A percentile compares a stretch with the other conserved stretches of the same genome.
Conservation (phyloP, 2,113 vertebrate species). For the Bostrychus sinensis region DNA sequence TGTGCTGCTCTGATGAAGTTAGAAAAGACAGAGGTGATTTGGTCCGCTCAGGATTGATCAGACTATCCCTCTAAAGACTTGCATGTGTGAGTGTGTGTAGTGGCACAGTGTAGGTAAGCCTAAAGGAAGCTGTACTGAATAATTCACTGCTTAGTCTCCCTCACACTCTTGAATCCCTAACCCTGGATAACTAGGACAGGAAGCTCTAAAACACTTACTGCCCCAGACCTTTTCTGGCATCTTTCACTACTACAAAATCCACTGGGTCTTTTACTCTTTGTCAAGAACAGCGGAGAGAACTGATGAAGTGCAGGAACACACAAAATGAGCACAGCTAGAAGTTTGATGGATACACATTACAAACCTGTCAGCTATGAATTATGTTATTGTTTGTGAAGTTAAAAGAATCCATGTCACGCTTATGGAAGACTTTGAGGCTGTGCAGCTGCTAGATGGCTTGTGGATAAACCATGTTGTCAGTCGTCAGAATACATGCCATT, state of each 20-base stretch:
- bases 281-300: constrained; percentile 27
- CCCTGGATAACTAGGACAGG: constrained; percentile 64
- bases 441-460: constrained; percentile 46
- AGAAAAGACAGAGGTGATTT: background rate
- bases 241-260: constrained; percentile 37
- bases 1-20: constrained; percentile 8
- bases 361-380: constrained; percentile 38
- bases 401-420: constrained; percentile 16
- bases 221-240: constrained; percentile 27
- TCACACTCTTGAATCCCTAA: constrained; percentile 54
- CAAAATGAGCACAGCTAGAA: constrained; percentile 35
- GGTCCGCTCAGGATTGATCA: constrained; percentile 38
- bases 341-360: constrained; percentile 46
- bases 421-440: constrained; percentile 14
- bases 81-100: constrained; percentile 34
- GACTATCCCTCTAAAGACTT: constrained; percentile 17
- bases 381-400: constrained; percentile 23
- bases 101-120: constrained; percentile 37
- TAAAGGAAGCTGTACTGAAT: constrained; percentile 69
- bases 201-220: constrained; percentile 44
- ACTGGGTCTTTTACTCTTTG: constrained; percentile 28
- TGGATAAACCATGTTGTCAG: constrained; percentile 6
- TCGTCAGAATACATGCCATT: constrained; percentile 18
- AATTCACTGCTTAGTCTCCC: constrained; percentile 67
- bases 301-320: constrained; percentile 32